Evolutionary conservation across 2,888 invertebrate species (phyloP), one percentile per base, ranked within the genome.

Genomic region (Tiphia femorata): DNA sequence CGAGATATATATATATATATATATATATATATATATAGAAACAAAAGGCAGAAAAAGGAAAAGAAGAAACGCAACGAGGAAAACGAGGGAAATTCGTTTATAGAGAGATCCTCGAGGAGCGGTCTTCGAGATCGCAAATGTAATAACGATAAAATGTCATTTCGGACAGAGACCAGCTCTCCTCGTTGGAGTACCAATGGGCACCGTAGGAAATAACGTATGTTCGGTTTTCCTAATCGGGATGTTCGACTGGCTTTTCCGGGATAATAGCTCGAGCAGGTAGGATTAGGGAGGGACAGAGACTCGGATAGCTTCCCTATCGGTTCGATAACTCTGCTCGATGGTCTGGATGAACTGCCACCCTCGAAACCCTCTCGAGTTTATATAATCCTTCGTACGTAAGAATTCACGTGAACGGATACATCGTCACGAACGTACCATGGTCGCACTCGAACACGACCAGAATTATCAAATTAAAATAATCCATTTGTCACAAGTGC

Each of bases 221-320:
- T 75, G 77, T 78, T 74, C 74, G 73, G 69, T 67, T 74, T 73
- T 78, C 73, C 72, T 78, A 77, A 78, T 14, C 78, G 77, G 76
- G 76, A 78, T 77, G 73, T 77, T 77, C 72, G 73, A 76, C 67
- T 70, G 67, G 76, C 73, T 77, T 75, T 77, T 69, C 73, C 55
- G 62, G 76, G 76, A 78, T 78, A 78, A 77, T 77, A 75, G 74
- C 64, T 58, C 57, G 62, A 70, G 62, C 68, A 63, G 65, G 60
- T 49, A 49, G 75, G 74, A 76, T 78, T 78, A 75, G 62, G 61
- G 66, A 63, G 62, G 69, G 64, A 64, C 54, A 68, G 67, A 62
- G 57, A 47, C 62, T 58, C 58, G 65, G 62, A 67, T 72, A 62
- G 63, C 59, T 65, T 70, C 62, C 66, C 67, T 71, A 72, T 75